Conservation (phyloP, 2,888 invertebrate genomes). For the Poecilobothrus nobilitatus region DNA sequence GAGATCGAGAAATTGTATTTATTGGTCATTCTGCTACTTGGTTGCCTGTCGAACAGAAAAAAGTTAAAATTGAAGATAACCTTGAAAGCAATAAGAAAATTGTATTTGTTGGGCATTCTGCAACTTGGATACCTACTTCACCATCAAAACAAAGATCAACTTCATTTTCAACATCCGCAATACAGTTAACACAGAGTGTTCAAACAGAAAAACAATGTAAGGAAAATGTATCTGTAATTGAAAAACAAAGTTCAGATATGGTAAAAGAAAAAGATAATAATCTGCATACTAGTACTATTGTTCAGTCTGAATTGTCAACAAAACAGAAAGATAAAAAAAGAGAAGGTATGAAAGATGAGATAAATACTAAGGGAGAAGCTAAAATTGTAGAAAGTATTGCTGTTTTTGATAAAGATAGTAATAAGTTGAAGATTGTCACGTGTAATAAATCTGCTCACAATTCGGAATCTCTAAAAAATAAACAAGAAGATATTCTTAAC, state of each 20-base stretch:
- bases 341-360: not conserved
- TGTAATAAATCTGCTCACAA: too few relatives aligned
- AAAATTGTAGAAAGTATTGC: not conserved
- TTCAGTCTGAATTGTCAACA: not conserved
- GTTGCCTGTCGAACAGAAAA: not conserved
- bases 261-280: not conserved
- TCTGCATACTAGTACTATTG: not conserved
- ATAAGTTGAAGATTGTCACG: not conserved
- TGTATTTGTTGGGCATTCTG: slow-evolving; percentile 9
- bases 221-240: not conserved
- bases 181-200: not conserved
- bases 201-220: not conserved
- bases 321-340: not conserved
- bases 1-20: not conserved
- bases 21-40: slow-evolving; percentile 7
- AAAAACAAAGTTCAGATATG: not conserved
- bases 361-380: not conserved
- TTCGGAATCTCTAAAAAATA: not conserved
- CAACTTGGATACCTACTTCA: not conserved
- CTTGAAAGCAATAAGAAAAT: not conserved
- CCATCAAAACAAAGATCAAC: not conserved
- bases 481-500: not conserved
- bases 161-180: not conserved
- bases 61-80: not conserved
- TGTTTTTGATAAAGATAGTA: not conserved